Evolutionary conservation across 2,113 vertebrate species (phyloP).

Genomic region (Suricata suricatta): DNA sequence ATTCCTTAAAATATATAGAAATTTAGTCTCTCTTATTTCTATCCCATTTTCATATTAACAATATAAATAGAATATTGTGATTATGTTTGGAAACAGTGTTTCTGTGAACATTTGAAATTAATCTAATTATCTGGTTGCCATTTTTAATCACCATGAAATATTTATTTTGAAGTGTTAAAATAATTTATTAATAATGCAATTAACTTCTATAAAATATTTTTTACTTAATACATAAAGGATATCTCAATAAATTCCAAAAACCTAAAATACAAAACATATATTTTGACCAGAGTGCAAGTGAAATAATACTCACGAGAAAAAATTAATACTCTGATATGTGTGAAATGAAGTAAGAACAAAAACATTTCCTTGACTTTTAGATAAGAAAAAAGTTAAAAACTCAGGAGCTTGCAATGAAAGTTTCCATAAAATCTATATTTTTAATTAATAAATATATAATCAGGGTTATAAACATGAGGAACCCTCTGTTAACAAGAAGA

Average conservation of each 20-base stretch:
- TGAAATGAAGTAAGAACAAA: not conserved
- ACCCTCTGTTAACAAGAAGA: not conserved
- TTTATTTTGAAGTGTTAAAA: slow-evolving; percentile 19
- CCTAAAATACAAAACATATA: not conserved
- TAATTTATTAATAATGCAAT: not conserved
- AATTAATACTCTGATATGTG: not conserved
- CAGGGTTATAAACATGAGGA: not conserved
- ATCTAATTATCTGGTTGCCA: not conserved
- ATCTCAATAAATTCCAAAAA: not conserved
- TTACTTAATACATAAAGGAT: not conserved
- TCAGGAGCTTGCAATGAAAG: not conserved
- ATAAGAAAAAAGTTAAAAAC: not conserved
- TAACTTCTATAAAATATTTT: not conserved
- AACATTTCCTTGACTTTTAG: not conserved
- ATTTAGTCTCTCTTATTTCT: not conserved
- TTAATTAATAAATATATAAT: not conserved
- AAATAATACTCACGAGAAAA: not conserved
- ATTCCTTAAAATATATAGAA: not conserved
- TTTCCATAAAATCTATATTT: not conserved
- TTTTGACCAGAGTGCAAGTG: not conserved
- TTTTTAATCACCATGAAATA: not conserved
- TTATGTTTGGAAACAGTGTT: not conserved
- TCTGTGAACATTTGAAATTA: not conserved
- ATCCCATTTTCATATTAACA: not conserved
- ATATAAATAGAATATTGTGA: not conserved